Base-by-base conservation (phyloP, 2,797 vertebrate genomes). In the Lepus townsendii region DNA sequence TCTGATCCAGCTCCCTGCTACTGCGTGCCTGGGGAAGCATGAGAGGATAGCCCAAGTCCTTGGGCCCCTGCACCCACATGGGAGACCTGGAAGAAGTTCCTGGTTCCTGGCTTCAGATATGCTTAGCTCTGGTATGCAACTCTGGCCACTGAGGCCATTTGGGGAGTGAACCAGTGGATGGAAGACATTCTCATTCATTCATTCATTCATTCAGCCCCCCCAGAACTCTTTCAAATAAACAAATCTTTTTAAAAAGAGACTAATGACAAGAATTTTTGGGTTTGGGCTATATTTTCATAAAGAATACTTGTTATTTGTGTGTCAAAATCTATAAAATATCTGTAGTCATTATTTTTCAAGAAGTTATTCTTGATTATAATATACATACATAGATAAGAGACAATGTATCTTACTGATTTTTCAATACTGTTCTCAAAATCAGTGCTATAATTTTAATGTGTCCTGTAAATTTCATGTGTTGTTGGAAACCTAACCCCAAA, bases 291-390 rank as follows among this genome's bases (percentile, higher is more conserved):
- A 71, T 71, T 84, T 90, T 65, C 42, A 87, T 47, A 87, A 5
- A 79, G 63, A 88, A 60, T 69, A 76, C 1, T 71, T 89, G 62
- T 60, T 72, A 89, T 62, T 80, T 95, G 19, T 95, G n/a, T 78
- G 26, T 60, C 47, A 88, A 52, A 60, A 85, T 82, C 62, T 80
- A 66, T 22, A 89, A 82, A 95, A 77, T 72, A 89, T 27, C 77
- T 71, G 14, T 5, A 76, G 85, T 72, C 54, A 82, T 77, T 71
- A 35, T 30, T 89, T 88, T 82, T 78, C 79, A 89, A 38, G 8
- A 90, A 87, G 20, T 75, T 86, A 86, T 71, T 83, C 80, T 54
- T 78, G 30, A 72, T 8, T 71, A 83, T 83, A 72, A 78, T 26
- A 80, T 52, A 62, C 32, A 78, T 62, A 63, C 27, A 94, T 27